Evolutionary conservation across 2,888 invertebrate species (phyloP).

Genomic region (Oxystoma pomonae): DNA sequence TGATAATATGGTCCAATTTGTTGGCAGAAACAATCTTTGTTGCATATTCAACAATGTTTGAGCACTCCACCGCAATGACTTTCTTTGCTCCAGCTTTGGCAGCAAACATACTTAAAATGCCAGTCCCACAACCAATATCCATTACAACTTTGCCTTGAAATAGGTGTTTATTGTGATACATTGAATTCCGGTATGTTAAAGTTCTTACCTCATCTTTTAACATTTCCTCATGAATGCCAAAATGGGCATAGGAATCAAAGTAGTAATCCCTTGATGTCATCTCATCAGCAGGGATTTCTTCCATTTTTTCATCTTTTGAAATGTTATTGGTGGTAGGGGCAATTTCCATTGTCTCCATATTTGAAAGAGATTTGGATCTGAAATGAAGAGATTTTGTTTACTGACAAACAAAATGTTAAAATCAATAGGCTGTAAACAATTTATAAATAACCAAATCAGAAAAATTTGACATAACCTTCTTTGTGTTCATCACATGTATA

Average conservation of each 20-base stretch:
- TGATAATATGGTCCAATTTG: constrained; percentile 71
- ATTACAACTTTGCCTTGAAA: constrained; percentile 90
- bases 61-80: constrained; percentile 97
- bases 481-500: no score
- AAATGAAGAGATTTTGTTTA: neutral
- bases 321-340: constrained; percentile 40
- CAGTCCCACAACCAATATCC: constrained; percentile 98
- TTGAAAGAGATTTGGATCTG: neutral
- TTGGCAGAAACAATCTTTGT: constrained; percentile 90
- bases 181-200: constrained; percentile 95
- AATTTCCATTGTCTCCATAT: constrained; percentile 51
- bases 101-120: constrained; percentile 99
- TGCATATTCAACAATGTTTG: constrained; percentile 97
- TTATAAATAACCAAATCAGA: neutral
- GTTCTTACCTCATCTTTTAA: constrained; percentile 99
- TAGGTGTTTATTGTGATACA: constrained; percentile 98
- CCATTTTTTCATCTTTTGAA: constrained; percentile 38
- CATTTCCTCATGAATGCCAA: constrained; percentile 99
- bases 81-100: constrained; percentile 95
- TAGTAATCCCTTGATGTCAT: constrained; percentile 99
- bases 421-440: neutral
- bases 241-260: constrained; percentile 99
- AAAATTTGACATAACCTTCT: neutral
- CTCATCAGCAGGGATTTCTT: constrained; percentile 74
- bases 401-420: neutral